phyloP scores from a whole-genome alignment of 2,113 vertebrate genomes.

The Oreochromis tanganicae region DNA sequence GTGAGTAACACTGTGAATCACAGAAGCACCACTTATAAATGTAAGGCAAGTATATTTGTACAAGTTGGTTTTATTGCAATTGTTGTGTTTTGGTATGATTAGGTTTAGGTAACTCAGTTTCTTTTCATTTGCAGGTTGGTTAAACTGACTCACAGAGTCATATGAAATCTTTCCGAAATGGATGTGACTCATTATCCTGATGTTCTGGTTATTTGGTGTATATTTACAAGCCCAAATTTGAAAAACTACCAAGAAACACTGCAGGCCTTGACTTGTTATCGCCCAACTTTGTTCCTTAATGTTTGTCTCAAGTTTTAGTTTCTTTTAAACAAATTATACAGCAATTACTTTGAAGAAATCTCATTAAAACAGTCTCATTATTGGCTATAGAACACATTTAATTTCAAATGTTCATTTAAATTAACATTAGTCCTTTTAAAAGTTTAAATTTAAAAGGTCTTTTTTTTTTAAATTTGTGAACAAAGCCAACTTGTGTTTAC shows the following conservation, averaged over 20 bases:
- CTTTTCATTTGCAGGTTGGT: not conserved
- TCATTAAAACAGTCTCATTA: not conserved
- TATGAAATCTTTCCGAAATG: not conserved
- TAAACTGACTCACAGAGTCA: not conserved
- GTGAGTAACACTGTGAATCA: not conserved
- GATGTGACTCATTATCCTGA: not conserved
- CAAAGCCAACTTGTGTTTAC: not conserved
- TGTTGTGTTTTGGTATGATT: not conserved
- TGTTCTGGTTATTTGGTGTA: not conserved
- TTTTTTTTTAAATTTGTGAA: not conserved
- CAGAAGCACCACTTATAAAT: not conserved
- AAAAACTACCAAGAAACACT: not conserved
- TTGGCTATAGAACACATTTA: not conserved
- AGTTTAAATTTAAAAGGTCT: too few relatives aligned
- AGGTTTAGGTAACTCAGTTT: not conserved
- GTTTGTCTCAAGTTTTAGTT: not conserved
- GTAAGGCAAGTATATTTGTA: rapidly evolving
- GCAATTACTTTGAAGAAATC: not conserved
- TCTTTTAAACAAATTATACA: not conserved
- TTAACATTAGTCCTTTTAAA: too few relatives aligned
- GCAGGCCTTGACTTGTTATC: not conserved
- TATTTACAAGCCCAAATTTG: not conserved
- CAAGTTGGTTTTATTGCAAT: rapidly evolving
- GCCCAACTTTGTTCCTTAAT: not conserved
- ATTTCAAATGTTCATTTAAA: too few relatives aligned